phyloP scores from a whole-genome alignment of 2,888 invertebrate genomes.

The Drosophila anomelani region DNA sequence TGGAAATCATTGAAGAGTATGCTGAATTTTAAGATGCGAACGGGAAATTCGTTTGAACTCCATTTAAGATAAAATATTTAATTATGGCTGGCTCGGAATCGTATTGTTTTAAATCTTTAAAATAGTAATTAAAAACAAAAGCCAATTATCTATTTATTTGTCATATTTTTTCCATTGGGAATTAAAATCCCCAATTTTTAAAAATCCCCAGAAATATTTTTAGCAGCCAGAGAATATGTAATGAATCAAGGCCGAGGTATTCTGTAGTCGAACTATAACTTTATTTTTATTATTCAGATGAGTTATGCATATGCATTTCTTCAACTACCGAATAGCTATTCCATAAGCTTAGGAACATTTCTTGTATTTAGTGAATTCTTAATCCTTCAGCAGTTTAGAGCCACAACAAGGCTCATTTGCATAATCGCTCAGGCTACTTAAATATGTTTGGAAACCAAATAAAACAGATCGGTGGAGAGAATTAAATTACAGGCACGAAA shows the following conservation, averaged over 20 bases:
- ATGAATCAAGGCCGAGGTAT: not conserved
- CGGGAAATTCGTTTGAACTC: not conserved
- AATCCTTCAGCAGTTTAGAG: conserved; percentile 15
- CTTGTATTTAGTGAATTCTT: not conserved
- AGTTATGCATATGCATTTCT: not conserved
- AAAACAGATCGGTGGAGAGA: conserved; percentile 16
- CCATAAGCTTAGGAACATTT: not conserved
- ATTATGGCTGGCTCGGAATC: too few species aligned
- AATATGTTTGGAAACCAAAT: conserved; percentile 15
- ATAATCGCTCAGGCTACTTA: conserved; percentile 27
- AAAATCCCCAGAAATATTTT: not conserved
- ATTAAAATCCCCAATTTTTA: too few species aligned
- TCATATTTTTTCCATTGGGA: too few species aligned
- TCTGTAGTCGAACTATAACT: not conserved
- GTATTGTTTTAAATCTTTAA: too few species aligned
- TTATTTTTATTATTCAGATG: not conserved
- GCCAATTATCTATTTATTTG: too few species aligned
- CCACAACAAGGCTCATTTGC: conserved; percentile 18
- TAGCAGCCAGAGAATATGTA: not conserved
- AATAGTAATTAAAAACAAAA: not conserved
- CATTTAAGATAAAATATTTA: not conserved
- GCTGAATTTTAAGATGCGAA: not conserved
- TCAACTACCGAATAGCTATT: not conserved
- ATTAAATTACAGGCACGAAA: conserved; percentile 37
- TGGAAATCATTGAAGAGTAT: not conserved